Evolutionary conservation across 2,113 vertebrate genomes (phyloP).

Genomic region (Phodopus roborovskii): DNA sequence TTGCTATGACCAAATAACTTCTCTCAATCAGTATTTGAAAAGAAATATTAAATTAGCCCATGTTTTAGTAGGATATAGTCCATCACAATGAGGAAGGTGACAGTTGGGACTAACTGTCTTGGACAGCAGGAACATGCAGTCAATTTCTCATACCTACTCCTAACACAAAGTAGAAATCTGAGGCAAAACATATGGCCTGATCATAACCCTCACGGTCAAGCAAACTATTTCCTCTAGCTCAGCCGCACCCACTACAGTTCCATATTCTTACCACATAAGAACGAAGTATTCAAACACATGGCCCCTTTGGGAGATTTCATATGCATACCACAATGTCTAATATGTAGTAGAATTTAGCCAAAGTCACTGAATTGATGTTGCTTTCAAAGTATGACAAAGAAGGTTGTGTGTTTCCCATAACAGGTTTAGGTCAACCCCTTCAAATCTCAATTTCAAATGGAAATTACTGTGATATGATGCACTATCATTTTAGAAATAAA

Average conservation of each 20-base stretch:
- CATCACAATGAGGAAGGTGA: not conserved
- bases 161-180: not conserved
- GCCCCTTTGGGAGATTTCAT: not conserved
- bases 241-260: not conserved
- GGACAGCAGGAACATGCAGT: not conserved
- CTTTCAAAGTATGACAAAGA: not conserved
- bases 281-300: not conserved
- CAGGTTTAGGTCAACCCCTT: not conserved
- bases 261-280: not conserved
- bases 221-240: not conserved
- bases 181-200: not conserved
- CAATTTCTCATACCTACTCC: not conserved
- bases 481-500: not conserved
- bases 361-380: not conserved
- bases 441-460: conserved; percentile 4
- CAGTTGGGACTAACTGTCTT: not conserved
- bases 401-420: not conserved
- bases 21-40: not conserved
- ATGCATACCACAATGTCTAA: too few species aligned
- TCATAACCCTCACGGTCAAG: not conserved
- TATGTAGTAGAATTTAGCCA: not conserved
- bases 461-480: conserved; percentile 16
- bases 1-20: not conserved
- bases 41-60: not conserved
- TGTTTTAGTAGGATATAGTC: too few species aligned